Percentiles rank a stretch among this genome's conserved stretches.
phyloP scores from a whole-genome alignment of 2,113 vertebrate species.

The Okapia johnstoni region DNA sequence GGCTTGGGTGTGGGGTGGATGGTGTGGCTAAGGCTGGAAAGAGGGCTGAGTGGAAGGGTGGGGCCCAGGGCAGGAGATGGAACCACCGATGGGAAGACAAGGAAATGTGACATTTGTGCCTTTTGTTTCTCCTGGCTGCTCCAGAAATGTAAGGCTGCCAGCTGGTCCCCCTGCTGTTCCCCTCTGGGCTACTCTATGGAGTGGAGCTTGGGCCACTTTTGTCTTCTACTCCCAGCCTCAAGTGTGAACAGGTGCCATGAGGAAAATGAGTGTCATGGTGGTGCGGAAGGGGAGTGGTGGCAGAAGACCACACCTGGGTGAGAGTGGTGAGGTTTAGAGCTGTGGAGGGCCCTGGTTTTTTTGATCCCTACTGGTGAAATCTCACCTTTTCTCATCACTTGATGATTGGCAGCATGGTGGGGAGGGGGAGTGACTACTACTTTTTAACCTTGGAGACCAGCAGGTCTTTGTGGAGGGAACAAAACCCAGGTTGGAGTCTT shows the following conservation, averaged over 20 bases:
- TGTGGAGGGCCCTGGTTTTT: background rate
- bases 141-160: background rate
- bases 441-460: background rate
- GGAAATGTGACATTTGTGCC: conserved; percentile 38
- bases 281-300: background rate
- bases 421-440: background rate
- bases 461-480: background rate
- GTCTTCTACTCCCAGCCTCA: background rate
- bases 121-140: conserved; percentile 54
- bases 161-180: background rate
- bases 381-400: background rate
- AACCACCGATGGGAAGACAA: background rate
- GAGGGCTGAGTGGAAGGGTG: background rate
- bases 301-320: background rate
- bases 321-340: background rate
- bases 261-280: background rate
- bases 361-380: background rate
- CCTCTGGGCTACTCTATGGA: background rate
- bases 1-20: background rate
- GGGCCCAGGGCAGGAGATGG: background rate
- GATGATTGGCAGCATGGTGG: rapidly evolving
- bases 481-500: background rate
- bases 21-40: background rate
- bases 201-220: background rate
- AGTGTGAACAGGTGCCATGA: background rate